These are phyloP conservation scores for Trachops cirrhosus DNA, from an alignment of 2,797 vertebrate genomes.

Conservation along the genomic window DNA sequence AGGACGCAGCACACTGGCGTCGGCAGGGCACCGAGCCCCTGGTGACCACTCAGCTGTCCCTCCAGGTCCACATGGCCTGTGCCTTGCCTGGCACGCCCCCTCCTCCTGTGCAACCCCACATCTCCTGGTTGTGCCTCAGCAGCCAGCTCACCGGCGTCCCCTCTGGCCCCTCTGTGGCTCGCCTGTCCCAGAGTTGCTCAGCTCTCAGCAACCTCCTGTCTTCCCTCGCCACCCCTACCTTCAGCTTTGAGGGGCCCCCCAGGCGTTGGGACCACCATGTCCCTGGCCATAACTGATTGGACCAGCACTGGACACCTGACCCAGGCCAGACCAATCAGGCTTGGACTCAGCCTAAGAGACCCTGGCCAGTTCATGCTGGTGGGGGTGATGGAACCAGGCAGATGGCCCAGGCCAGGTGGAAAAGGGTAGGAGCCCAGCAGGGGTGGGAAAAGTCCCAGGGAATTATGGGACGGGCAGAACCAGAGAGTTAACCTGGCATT, in stretches of 20 bases:
- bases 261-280: neutral
- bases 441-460: neutral
- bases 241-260: neutral
- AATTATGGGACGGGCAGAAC: neutral
- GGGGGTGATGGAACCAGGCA: neutral
- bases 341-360: neutral
- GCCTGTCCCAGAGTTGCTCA: neutral
- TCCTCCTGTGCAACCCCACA: neutral
- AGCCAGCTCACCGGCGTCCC: neutral
- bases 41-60: neutral
- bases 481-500: neutral
- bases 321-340: neutral
- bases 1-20: accelerated
- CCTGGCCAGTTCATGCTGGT: neutral
- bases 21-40: neutral
- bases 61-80: neutral
- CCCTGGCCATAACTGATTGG: neutral
- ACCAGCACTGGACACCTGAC: neutral
- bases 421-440: neutral
- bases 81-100: neutral
- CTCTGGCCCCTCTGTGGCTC: neutral
- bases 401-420: neutral
- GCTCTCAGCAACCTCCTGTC: neutral
- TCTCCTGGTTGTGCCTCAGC: neutral
- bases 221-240: neutral